These are phyloP conservation scores for Pterocles burchelli DNA, from an alignment of 2,113 vertebrate genomes.

Conservation along the genomic window DNA sequence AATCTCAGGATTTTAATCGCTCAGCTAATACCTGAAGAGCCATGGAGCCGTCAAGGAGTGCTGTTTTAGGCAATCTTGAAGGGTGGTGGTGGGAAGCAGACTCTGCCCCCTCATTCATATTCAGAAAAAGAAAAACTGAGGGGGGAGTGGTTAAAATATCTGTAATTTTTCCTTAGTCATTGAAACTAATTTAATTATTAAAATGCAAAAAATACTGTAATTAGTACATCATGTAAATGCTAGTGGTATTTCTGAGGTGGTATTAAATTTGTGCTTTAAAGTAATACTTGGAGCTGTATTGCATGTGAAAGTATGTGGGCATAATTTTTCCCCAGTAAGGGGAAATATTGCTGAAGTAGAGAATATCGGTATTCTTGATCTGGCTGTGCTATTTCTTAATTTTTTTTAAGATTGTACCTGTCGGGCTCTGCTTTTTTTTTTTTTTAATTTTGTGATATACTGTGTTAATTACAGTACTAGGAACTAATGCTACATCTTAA, in stretches of 20 bases:
- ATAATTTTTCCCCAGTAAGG: neutral
- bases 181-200: neutral
- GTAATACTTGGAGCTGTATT: neutral
- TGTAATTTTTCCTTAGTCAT: neutral
- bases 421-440: neutral
- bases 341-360: neutral
- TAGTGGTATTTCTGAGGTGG: neutral
- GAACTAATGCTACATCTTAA: constrained; percentile 10
- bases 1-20: neutral
- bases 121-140: neutral
- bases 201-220: neutral
- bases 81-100: neutral
- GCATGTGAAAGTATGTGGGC: neutral
- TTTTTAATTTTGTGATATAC: neutral
- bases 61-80: neutral
- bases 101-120: neutral
- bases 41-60: neutral
- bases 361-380: neutral
- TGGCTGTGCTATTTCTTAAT: neutral
- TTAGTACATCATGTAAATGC: neutral
- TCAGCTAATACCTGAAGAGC: neutral
- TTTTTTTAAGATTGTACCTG: neutral
- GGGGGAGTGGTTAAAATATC: neutral
- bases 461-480: constrained; percentile 5
- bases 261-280: neutral